Evolutionary conservation across 2,113 vertebrate genomes (phyloP).

Genomic region (Asarcornis scutulata): DNA sequence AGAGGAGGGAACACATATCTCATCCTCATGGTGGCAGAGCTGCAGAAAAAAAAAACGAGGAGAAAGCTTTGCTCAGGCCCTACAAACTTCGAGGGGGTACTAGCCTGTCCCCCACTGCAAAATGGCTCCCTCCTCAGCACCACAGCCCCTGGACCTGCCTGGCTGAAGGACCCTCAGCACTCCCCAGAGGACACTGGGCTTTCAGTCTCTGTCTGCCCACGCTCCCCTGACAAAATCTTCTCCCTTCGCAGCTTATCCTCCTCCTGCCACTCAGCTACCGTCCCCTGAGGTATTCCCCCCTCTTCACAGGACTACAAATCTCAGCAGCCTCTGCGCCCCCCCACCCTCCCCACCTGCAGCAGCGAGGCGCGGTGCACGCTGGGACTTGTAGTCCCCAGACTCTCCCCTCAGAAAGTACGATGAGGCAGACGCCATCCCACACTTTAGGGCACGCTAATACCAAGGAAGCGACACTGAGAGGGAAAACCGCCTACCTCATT

Average conservation of each 20-base stretch:
- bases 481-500: fast-evolving
- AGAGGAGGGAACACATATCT: not conserved
- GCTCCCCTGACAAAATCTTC: fast-evolving
- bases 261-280: not conserved
- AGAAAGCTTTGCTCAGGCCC: not conserved
- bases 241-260: not conserved
- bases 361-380: not conserved
- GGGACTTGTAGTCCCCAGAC: not conserved
- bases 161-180: not conserved
- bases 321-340: not conserved
- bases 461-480: fast-evolving
- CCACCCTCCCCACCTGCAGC: too few species aligned
- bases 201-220: too few species aligned
- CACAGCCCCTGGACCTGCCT: not conserved
- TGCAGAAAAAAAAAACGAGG: not conserved
- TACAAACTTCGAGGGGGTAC: too few species aligned
- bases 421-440: fast-evolving
- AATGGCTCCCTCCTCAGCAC: not conserved
- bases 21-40: not conserved
- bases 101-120: not conserved
- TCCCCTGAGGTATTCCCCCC: fast-evolving
- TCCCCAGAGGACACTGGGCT: fast-evolving
- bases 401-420: fast-evolving
- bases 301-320: not conserved
- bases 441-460: fast-evolving